Evolutionary conservation across 2,888 invertebrate species (phyloP).

Genomic region (Hemaris fuciformis): DNA sequence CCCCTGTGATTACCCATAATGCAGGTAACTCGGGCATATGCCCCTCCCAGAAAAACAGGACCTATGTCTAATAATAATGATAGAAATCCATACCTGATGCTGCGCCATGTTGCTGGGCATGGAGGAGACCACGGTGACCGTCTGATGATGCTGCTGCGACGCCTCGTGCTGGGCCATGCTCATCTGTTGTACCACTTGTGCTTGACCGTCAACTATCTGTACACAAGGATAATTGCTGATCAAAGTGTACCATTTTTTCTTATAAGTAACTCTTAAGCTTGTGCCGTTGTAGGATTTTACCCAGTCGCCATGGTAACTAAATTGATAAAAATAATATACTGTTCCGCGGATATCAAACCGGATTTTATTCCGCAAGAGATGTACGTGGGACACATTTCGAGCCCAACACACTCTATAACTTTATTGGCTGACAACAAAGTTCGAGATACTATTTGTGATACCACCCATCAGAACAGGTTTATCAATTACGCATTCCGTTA

Average conservation of each 20-base stretch:
- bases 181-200: slow-evolving; percentile 70
- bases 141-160: slow-evolving; percentile 75
- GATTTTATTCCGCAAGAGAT: background rate
- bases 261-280: no score
- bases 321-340: no score
- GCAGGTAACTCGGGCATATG: no score
- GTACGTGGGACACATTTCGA: background rate
- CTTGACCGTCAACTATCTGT: slow-evolving; percentile 68
- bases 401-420: background rate
- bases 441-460: background rate
- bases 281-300: no score
- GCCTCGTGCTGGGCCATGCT: slow-evolving; percentile 76
- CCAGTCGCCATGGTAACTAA: no score
- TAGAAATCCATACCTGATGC: slow-evolving; percentile 70
- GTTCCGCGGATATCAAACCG: background rate
- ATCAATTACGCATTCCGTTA: background rate
- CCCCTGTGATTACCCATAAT: no score
- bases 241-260: background rate
- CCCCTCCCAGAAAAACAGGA: no score
- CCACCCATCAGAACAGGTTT: background rate
- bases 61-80: no score
- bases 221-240: background rate
- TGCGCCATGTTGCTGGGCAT: slow-evolving; percentile 72
- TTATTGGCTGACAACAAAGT: background rate
- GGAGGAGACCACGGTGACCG: slow-evolving; percentile 74